A percentile compares a stretch with the other conserved stretches of the same genome.
phyloP scores from a whole-genome alignment of 2,797 vertebrate species.

The Anas acuta region DNA sequence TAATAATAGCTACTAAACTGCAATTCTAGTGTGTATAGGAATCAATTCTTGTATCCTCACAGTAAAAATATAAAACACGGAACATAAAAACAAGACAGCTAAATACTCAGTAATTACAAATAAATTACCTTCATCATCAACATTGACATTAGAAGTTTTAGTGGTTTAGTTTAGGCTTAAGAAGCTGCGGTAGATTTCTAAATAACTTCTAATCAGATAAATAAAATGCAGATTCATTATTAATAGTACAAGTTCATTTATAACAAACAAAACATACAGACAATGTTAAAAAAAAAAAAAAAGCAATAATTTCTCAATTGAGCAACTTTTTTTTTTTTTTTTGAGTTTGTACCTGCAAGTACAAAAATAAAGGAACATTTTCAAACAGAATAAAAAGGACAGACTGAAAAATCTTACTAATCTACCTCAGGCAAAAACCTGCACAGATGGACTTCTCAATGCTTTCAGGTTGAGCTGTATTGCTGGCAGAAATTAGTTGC shows the following conservation, averaged over 20 bases:
- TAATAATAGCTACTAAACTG: not conserved
- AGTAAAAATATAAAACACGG: not conserved
- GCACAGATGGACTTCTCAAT: not conserved
- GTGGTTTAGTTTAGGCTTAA: not conserved
- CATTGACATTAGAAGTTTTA: not conserved
- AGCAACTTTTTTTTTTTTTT: not conserved
- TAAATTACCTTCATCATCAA: not conserved
- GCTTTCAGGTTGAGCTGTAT: slow-evolving; percentile 1
- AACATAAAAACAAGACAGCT: not conserved
- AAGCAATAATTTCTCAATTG: too few relatives aligned
- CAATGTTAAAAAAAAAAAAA: too few relatives aligned
- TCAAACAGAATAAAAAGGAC: not conserved
- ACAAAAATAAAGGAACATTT: not conserved
- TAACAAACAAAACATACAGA: not conserved
- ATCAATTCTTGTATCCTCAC: slow-evolving; percentile 1
- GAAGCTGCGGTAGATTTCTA: not conserved
- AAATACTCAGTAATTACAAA: not conserved
- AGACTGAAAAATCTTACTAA: not conserved
- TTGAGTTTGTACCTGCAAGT: accelerated
- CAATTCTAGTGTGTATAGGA: not conserved
- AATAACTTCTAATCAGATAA: not conserved
- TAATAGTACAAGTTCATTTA: not conserved
- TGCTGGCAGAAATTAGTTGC: slow-evolving; percentile 34
- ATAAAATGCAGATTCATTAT: not conserved
- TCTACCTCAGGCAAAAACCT: slow-evolving; percentile 3